Base-by-base conservation (phyloP, 2,888 invertebrate genomes). In the Peribatodes rhomboidaria region DNA sequence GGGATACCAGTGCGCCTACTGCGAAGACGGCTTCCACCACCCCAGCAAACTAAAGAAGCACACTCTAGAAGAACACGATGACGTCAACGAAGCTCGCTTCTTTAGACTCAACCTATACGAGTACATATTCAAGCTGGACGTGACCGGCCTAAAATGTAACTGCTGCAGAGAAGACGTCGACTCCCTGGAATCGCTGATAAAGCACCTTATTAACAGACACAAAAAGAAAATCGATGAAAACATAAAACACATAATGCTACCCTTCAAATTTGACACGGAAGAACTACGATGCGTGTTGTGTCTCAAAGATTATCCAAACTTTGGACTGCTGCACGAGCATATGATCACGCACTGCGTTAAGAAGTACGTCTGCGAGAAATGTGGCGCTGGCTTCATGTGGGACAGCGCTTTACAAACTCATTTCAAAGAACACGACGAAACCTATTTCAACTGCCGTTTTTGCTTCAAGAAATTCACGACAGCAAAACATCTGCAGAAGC, bases 1-100 rank as follows among this genome's bases (percentile, higher is more conserved):
- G 6, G 84, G 85, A 0, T 87, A 83, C 65, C 67, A 76, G 0
- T 87, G 86, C 61, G 78, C 79, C 39, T 87, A 80, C 60, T 87
- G 87, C 58, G 18, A 75, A 0, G 66, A 78, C 2, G 77, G 79
- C 16, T 85, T 74, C 55, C 72, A 72, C 0, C 69, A 80, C 16
- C 79, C 86, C 0, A 73, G 75, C 0, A 79, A 84, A 52, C 68
- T 87, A 11, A 87, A 87, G 65, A 71, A 46, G 2, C 87, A 87
- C 46, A 82, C 81, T 0, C 65, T 76, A 37, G 53, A 55, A 0
- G 69, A 72, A 18, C 61, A 57, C 20, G 67, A 70, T 9, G 59
- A 64, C 0, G 20, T 54, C 6, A 50, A 67, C 18, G 56, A 69
- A 9, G 62, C 47, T 2, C 58, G 52, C 8, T 54, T 52, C 37